phyloP scores from a whole-genome alignment of 2,797 vertebrate species.

The Phataginus tricuspis region DNA sequence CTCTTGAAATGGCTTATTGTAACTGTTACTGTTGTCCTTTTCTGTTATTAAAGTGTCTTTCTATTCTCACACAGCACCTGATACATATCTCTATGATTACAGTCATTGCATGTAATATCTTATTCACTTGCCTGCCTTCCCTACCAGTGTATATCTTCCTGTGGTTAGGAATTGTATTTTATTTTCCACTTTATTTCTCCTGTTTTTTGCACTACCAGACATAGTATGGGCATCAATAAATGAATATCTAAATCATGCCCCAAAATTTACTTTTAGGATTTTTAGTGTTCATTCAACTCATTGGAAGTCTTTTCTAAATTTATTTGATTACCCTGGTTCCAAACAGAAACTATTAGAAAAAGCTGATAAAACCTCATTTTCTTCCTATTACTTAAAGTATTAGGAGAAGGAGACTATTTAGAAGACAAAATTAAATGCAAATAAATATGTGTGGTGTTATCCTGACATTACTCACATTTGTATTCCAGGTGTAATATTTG shows the following conservation, averaged over 20 bases:
- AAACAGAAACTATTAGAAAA: not conserved
- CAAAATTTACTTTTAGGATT: not conserved
- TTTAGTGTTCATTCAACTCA: not conserved
- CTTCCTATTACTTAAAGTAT: not conserved
- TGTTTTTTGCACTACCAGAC: not conserved
- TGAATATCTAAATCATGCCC: not conserved
- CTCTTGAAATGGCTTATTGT: not conserved
- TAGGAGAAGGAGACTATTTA: not conserved
- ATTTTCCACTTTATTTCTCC: not conserved
- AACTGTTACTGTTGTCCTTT: not conserved
- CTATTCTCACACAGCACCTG: not conserved
- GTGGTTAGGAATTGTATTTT: not conserved
- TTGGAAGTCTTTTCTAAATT: not conserved
- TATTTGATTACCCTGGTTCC: not conserved
- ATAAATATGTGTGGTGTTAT: not conserved
- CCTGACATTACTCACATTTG: not conserved
- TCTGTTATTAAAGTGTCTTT: not conserved
- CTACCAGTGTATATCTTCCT: not conserved
- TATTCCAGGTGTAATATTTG: not conserved
- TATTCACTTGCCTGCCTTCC: not conserved
- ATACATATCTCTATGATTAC: not conserved
- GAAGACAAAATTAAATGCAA: not conserved
- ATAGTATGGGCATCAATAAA: not conserved
- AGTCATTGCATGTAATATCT: not conserved
- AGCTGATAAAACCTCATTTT: not conserved